Conservation (phyloP, 2,113 vertebrate species). For the Syngnathoides biaculeatus region DNA sequence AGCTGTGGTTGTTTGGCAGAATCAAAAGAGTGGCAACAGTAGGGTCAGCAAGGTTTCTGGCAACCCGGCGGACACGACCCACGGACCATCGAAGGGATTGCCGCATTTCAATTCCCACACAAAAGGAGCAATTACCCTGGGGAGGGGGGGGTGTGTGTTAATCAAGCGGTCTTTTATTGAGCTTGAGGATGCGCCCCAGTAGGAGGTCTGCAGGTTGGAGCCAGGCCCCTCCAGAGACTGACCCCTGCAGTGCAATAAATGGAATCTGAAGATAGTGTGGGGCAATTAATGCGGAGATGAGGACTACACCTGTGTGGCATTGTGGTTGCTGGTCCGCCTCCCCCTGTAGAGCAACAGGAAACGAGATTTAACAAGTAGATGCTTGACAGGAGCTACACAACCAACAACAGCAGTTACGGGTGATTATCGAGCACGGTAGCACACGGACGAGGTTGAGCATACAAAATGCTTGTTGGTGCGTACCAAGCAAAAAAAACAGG, state of each 20-base stretch:
- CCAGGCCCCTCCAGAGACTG: background rate
- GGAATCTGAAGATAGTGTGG: slow-evolving; percentile 4
- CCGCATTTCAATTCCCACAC: slow-evolving; percentile 62
- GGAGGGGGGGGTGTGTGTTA: slow-evolving; percentile 68
- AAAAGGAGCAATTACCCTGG: slow-evolving; percentile 75
- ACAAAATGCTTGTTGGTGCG: slow-evolving; percentile 25
- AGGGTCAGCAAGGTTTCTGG: slow-evolving; percentile 53
- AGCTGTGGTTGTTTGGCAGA: slow-evolving; percentile 62
- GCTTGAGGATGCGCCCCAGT: slow-evolving; percentile 61
- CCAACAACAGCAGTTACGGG: slow-evolving; percentile 19
- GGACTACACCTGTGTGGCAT: slow-evolving; percentile 13
- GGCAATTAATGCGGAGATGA: slow-evolving; percentile 22
- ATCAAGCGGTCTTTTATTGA: slow-evolving; percentile 71
- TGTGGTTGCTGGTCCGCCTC: slow-evolving; percentile 46
- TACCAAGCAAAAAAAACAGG: slow-evolving; percentile 40
- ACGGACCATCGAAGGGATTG: slow-evolving; percentile 52
- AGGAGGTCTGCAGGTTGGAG: slow-evolving; percentile 70
- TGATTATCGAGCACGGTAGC: slow-evolving; percentile 21
- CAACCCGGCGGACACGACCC: slow-evolving; percentile 33
- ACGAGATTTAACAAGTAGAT: slow-evolving; percentile 24
- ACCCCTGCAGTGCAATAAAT: background rate
- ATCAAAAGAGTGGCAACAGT: slow-evolving; percentile 60
- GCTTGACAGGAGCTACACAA: slow-evolving; percentile 13
- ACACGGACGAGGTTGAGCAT: slow-evolving; percentile 27
- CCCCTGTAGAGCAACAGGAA: slow-evolving; percentile 10